These are phyloP conservation scores for Seriola rivoliana DNA, from an alignment of 2,113 vertebrate species.

Conservation along the genomic window DNA sequence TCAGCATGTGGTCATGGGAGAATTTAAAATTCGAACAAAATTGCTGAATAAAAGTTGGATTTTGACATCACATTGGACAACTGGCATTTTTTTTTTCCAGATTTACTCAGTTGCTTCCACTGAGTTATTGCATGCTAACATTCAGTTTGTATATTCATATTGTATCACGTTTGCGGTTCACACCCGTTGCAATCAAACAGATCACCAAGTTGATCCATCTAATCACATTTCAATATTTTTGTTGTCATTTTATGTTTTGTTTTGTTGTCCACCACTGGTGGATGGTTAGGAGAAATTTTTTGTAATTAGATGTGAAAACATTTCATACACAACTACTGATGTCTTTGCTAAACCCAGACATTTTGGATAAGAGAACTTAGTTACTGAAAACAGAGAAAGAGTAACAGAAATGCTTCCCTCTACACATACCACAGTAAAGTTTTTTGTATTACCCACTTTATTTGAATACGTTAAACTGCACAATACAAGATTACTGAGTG, in stretches of 20 bases:
- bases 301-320: not conserved
- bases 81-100: not conserved
- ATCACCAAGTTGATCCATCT: slow-evolving; percentile 1
- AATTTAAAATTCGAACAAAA: not conserved
- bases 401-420: slow-evolving; percentile 58
- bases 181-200: not conserved
- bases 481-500: slow-evolving; percentile 57
- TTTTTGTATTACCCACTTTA: slow-evolving; percentile 72
- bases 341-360: slow-evolving; percentile 7
- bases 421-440: slow-evolving; percentile 71
- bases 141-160: not conserved
- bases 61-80: not conserved
- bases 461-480: slow-evolving; percentile 65
- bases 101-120: not conserved
- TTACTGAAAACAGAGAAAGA: slow-evolving; percentile 37
- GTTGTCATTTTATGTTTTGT: not conserved
- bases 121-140: not conserved
- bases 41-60: not conserved
- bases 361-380: slow-evolving; percentile 15
- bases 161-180: not conserved
- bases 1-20: slow-evolving; percentile 1
- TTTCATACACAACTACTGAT: not conserved
- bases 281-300: not conserved
- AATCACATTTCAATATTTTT: slow-evolving; percentile 7
- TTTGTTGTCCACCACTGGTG: not conserved